Percentiles rank a stretch among this genome's conserved stretches.
These are phyloP conservation scores for Lamproptera curius DNA, from an alignment of 2,888 invertebrate species.

Conservation along the genomic window DNA sequence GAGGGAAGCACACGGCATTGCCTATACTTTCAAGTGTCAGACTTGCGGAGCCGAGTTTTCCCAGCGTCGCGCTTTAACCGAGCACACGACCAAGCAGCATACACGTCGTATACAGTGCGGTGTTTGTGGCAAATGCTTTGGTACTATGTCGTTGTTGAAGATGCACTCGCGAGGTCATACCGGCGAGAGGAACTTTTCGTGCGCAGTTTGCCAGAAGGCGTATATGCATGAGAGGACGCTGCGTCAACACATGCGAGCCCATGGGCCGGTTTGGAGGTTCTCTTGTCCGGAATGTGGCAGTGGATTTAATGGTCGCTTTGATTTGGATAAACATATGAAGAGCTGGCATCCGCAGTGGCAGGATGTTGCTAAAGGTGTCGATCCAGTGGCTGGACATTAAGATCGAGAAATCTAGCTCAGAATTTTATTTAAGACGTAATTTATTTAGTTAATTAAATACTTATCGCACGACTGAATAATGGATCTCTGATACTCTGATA, in stretches of 20 bases:
- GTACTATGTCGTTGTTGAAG: slow-evolving; percentile 55
- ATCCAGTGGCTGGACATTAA: too few relatives aligned
- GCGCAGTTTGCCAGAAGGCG: slow-evolving; percentile 57
- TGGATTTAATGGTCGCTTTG: slow-evolving; percentile 57
- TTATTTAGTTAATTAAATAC: too few relatives aligned
- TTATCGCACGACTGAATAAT: too few relatives aligned
- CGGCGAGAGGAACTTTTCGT: slow-evolving; percentile 63
- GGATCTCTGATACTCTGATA: too few relatives aligned
- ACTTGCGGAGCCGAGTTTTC: slow-evolving; percentile 54
- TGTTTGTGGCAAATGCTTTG: slow-evolving; percentile 64
- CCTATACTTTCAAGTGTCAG: slow-evolving; percentile 60
- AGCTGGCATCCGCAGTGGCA: slow-evolving; percentile 68
- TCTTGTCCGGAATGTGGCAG: slow-evolving; percentile 58
- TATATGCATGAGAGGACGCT: slow-evolving; percentile 67
- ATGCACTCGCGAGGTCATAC: slow-evolving; percentile 64
- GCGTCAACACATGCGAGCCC: slow-evolving; percentile 62
- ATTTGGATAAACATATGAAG: slow-evolving; percentile 61
- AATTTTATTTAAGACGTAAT: too few relatives aligned
- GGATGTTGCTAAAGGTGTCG: neutral
- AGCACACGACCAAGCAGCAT: slow-evolving; percentile 63
- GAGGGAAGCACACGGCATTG: slow-evolving; percentile 59
- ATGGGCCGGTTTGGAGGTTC: slow-evolving; percentile 55
- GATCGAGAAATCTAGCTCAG: too few relatives aligned
- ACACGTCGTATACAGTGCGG: slow-evolving; percentile 64
- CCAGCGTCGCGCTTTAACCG: slow-evolving; percentile 59